Evolutionary conservation across 2,888 invertebrate species (phyloP), one percentile per base, ranked within the genome.

Genomic region (Stenoptilia bipunctidactyla): DNA sequence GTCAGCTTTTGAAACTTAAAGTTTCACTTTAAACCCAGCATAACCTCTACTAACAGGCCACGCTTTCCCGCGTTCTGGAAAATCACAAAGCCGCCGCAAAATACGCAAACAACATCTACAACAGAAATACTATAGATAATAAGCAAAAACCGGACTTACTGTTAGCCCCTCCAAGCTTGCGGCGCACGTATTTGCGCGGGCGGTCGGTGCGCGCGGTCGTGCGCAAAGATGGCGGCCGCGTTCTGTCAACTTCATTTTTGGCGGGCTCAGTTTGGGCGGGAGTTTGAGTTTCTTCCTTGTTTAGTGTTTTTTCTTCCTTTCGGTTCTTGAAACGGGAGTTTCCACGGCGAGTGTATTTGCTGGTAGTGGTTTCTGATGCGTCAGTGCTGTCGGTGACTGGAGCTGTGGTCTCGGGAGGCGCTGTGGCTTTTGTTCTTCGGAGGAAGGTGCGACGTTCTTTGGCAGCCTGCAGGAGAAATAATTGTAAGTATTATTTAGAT

Each of bases 401-500:
- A 37, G 66, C 71, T 13, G 66, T 56, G 46, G 59, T 56, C 41
- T 66, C 63, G 25, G 77, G 68, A 9, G 69, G 56, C 1, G 71
- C 56, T 1, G 80, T 75, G 15, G 77, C 66, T 56, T 77, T 79
- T 41, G 76, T 82, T 45, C 82, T 79, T 1, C 79, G 70, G 41
- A 66, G 64, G 72, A 82, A 79, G 47, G 51, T 55, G 25, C 63
- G 59, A n/a, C 54, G 55, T 39, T 75, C 69, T 45, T 66, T 73
- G 38, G 55, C 49, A 37, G 55, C 55, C 82, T 82, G 75, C 42
- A 51, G 61, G 57, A 49, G 47, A 51, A 61, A 48, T n/a, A 50
- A 47, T 36, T 40, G 25, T 40, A 42, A 44, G 59, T n/a, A n/a
- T n/a, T n/a, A n/a, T n/a, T n/a, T n/a, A n/a, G n/a, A n/a, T n/a